Percentiles rank a stretch among this genome's conserved stretches.
These are phyloP conservation scores for Erannis defoliaria DNA, from an alignment of 2,888 invertebrate species.

Conservation along the genomic window DNA sequence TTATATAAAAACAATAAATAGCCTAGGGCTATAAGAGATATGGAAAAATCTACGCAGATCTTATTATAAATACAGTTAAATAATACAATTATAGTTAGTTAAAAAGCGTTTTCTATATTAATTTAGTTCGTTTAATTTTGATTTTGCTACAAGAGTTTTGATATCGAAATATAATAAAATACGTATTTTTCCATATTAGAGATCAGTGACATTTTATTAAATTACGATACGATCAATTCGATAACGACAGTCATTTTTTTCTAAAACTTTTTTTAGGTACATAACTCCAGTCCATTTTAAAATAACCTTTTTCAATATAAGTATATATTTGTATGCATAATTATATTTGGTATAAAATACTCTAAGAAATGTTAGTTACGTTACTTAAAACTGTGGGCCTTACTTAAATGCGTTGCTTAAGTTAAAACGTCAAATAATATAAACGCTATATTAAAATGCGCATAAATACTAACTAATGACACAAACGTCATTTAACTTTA, in stretches of 20 bases:
- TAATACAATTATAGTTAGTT: constrained; percentile 25
- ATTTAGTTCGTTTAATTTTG: constrained; percentile 1
- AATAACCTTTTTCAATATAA: background rate
- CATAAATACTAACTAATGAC: too few relatives aligned
- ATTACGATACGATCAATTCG: background rate
- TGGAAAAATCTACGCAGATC: constrained; percentile 28
- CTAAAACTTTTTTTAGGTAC: constrained; percentile 16
- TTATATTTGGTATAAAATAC: constrained; percentile 19
- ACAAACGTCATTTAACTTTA: too few relatives aligned
- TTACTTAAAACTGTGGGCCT: background rate
- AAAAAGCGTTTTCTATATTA: constrained; percentile 20
- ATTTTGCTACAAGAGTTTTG: constrained; percentile 9
- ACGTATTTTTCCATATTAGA: constrained; percentile 17
- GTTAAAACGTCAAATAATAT: too few relatives aligned
- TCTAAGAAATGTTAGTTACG: constrained; percentile 13
- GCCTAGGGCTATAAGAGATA: constrained; percentile 9
- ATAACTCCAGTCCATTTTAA: constrained; percentile 13
- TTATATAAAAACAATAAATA: constrained; percentile 16
- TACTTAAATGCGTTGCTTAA: too few relatives aligned
- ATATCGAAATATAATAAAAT: background rate
- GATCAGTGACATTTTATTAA: constrained; percentile 17
- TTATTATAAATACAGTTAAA: constrained; percentile 14
- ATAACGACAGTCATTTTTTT: background rate
- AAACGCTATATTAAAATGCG: too few relatives aligned
- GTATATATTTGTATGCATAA: background rate